These are phyloP conservation scores for Melanerpes aurifrons DNA, from an alignment of 2,113 vertebrate species.

Conservation along the genomic window DNA sequence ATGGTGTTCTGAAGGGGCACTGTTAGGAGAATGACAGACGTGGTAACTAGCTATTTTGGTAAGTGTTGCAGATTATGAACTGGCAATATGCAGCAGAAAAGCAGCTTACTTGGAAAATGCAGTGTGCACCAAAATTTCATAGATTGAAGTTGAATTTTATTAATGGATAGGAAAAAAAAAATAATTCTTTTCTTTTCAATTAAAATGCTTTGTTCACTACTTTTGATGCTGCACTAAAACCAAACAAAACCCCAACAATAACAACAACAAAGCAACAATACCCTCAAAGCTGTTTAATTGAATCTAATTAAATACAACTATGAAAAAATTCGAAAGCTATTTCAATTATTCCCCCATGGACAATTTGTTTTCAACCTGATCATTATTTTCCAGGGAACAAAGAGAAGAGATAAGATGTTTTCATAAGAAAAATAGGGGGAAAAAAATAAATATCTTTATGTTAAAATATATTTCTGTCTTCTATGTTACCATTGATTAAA, in stretches of 20 bases:
- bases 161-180: not conserved
- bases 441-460: not conserved
- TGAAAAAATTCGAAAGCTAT: not conserved
- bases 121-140: not conserved
- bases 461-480: not conserved
- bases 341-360: not conserved
- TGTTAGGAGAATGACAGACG: not conserved
- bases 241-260: no score
- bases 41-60: not conserved
- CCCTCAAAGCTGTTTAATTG: no score
- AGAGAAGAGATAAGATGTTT: not conserved
- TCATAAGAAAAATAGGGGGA: not conserved
- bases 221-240: not conserved
- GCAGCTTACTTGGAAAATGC: not conserved
- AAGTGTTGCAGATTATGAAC: not conserved
- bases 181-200: not conserved
- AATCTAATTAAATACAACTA: not conserved
- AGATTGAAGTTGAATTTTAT: not conserved
- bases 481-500: not conserved
- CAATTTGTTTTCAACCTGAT: not conserved
- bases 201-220: not conserved
- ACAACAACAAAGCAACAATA: no score
- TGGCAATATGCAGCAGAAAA: not conserved
- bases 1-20: accelerated
- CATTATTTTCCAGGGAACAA: not conserved